A percentile compares a stretch with the other conserved stretches of the same genome.
phyloP scores from a whole-genome alignment of 2,113 vertebrate species.

The Procavia capensis region DNA sequence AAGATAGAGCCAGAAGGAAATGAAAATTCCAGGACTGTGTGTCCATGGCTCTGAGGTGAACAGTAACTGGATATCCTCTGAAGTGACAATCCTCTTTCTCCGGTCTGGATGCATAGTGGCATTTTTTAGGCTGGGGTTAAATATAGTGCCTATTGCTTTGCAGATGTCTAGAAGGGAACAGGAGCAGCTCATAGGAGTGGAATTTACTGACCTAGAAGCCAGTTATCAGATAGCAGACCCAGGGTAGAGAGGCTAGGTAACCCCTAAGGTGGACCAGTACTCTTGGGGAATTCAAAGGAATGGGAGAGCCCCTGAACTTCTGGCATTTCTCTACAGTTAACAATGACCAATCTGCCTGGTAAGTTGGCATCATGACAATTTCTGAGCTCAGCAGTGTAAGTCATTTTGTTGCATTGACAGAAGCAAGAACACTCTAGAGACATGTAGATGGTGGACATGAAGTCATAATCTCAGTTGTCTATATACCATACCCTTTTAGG shows the following conservation, averaged over 20 bases:
- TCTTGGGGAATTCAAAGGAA: not conserved
- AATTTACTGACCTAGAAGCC: not conserved
- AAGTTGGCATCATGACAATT: not conserved
- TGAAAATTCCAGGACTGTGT: not conserved
- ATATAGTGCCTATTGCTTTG: conserved; percentile 57
- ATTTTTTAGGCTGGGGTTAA: conserved; percentile 48
- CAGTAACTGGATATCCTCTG: conserved; percentile 33
- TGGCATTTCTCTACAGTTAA: not conserved
- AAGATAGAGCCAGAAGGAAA: not conserved
- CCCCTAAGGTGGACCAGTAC: not conserved
- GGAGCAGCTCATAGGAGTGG: not conserved
- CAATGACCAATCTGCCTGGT: not conserved
- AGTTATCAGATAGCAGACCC: not conserved
- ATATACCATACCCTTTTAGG: not conserved
- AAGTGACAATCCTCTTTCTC: conserved; percentile 70
- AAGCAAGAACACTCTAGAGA: not conserved
- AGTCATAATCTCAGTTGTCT: not conserved
- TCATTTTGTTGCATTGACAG: not conserved
- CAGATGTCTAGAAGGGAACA: conserved; percentile 2
- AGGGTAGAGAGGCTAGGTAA: not conserved
- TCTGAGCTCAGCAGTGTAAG: not conserved
- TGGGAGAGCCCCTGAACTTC: not conserved
- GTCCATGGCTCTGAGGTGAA: conserved; percentile 50
- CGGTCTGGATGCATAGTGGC: not conserved
- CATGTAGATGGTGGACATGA: not conserved